These are phyloP conservation scores for Lycophotia porphyrea DNA, from an alignment of 2,888 invertebrate genomes.

Conservation along the genomic window DNA sequence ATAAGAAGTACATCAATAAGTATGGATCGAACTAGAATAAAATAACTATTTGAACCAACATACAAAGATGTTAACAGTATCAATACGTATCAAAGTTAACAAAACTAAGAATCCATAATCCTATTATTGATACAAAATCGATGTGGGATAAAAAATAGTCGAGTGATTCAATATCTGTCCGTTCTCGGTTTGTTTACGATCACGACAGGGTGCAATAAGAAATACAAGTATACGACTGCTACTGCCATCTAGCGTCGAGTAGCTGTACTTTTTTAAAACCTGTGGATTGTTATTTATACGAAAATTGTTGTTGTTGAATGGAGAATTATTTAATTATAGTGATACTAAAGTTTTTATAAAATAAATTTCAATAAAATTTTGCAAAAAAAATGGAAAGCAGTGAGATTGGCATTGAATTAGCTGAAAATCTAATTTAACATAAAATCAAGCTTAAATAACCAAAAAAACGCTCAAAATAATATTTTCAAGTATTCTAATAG, in stretches of 20 bases:
- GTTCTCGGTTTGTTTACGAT: slow-evolving; percentile 42
- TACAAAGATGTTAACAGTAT: not conserved
- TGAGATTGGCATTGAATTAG: not conserved
- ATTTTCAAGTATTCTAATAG: not conserved
- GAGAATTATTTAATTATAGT: fast-evolving
- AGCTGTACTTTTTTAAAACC: slow-evolving; percentile 61
- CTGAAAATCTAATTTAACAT: not conserved
- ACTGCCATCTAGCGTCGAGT: slow-evolving; percentile 78
- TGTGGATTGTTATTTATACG: not conserved
- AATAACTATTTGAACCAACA: not conserved
- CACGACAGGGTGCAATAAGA: slow-evolving; percentile 34
- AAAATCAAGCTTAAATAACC: not conserved
- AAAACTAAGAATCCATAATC: slow-evolving; percentile 20
- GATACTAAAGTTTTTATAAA: fast-evolving
- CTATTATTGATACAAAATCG: slow-evolving; percentile 31
- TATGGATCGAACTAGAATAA: not conserved
- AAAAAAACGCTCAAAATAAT: too few species aligned
- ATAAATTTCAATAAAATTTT: fast-evolving
- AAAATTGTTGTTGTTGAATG: not conserved
- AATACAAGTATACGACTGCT: slow-evolving; percentile 27
- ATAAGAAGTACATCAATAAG: not conserved
- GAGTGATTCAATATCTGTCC: slow-evolving; percentile 47
- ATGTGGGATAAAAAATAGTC: slow-evolving; percentile 44
- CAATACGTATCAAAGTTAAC: not conserved
- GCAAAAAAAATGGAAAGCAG: too few species aligned